Conservation (phyloP, 2,113 vertebrate species). For the Actinemys pallida region DNA sequence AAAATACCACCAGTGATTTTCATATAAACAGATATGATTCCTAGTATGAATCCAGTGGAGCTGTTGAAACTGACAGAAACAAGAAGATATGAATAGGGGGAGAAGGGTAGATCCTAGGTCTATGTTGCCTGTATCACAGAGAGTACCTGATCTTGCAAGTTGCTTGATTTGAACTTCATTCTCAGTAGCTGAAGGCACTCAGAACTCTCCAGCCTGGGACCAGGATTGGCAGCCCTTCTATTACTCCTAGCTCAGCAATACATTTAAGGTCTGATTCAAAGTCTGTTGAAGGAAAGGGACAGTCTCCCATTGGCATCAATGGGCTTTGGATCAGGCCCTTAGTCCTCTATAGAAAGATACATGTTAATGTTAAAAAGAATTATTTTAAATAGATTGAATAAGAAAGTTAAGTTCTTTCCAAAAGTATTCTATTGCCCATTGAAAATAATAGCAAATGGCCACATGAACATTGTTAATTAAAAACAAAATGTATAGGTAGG, state of each 20-base stretch:
- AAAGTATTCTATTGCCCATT: neutral
- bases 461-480: neutral
- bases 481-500: neutral
- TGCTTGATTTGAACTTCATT: neutral
- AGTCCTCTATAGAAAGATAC: neutral
- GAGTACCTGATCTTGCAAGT: accelerated
- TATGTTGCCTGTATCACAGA: neutral
- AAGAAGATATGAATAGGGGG: accelerated
- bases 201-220: neutral
- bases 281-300: neutral
- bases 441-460: neutral
- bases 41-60: neutral
- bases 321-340: neutral
- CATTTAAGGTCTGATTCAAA: neutral
- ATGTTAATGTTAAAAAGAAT: accelerated
- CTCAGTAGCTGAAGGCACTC: accelerated
- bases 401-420: neutral
- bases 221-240: neutral
- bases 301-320: neutral
- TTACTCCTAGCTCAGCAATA: neutral
- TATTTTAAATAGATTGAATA: neutral
- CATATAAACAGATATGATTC: neutral
- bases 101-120: neutral
- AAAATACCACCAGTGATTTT: neutral
- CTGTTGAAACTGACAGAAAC: neutral